Percentiles rank a stretch among this genome's conserved stretches.
Conservation (phyloP, 2,888 invertebrate genomes). For the Eupithecia exiguata region DNA sequence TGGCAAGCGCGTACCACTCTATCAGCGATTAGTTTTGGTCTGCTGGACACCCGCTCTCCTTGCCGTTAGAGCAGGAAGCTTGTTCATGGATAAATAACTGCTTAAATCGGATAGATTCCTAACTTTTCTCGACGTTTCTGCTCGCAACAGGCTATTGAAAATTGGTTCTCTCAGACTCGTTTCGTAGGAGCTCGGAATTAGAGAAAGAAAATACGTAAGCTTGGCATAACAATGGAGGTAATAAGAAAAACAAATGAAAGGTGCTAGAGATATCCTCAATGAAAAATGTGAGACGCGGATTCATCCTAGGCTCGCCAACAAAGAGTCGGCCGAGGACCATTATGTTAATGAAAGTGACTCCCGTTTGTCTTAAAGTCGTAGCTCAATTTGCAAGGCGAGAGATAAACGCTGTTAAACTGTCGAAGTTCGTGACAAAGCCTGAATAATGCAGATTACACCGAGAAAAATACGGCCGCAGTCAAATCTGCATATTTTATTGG, state of each 20-base stretch:
- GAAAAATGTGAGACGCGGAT: slow-evolving; percentile 65
- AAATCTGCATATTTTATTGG: slow-evolving; percentile 84
- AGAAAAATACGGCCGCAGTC: slow-evolving; percentile 83
- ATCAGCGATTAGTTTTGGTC: slow-evolving; percentile 82
- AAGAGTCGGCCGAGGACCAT: slow-evolving; percentile 81
- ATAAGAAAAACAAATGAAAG: slow-evolving; percentile 43
- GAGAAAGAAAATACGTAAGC: neutral
- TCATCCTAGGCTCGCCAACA: slow-evolving; percentile 75
- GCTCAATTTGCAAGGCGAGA: slow-evolving; percentile 84
- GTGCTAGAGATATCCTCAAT: slow-evolving; percentile 51
- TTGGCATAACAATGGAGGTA: slow-evolving; percentile 29
- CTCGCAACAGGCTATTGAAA: slow-evolving; percentile 31
- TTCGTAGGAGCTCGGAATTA: slow-evolving; percentile 15
- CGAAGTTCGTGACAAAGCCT: slow-evolving; percentile 84
- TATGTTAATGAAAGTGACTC: slow-evolving; percentile 83
- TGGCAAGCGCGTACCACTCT: slow-evolving; percentile 77
- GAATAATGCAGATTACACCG: slow-evolving; percentile 84
- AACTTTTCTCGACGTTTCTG: slow-evolving; percentile 36
- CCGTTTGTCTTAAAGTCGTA: slow-evolving; percentile 84
- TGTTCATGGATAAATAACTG: slow-evolving; percentile 61
- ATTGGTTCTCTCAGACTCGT: slow-evolving; percentile 33
- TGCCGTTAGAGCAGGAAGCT: slow-evolving; percentile 57
- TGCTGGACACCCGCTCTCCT: slow-evolving; percentile 72
- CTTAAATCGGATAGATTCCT: slow-evolving; percentile 46
- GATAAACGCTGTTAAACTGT: slow-evolving; percentile 85